Conservation (phyloP, 2,113 vertebrate species). For the Salvelinus alpinus region DNA sequence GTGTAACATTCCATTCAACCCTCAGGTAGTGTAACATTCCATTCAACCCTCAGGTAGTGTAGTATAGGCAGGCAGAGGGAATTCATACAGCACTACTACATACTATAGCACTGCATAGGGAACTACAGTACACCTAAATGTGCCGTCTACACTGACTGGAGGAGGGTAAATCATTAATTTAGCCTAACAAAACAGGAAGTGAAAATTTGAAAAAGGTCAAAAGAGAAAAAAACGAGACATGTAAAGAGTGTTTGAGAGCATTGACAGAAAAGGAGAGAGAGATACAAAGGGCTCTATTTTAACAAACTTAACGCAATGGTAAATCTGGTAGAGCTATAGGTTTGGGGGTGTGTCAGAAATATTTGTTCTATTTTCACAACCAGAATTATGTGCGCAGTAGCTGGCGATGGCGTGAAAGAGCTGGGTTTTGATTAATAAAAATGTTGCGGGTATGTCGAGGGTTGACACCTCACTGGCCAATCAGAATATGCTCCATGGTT, state of each 20-base stretch:
- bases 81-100: not conserved
- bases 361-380: too few relatives aligned
- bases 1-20: too few relatives aligned
- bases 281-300: not conserved
- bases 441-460: too few relatives aligned
- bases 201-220: conserved; percentile 20
- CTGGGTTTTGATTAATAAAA: too few relatives aligned
- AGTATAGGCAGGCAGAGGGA: not conserved
- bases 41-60: conserved; percentile 5
- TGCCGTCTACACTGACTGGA: not conserved
- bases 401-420: too few relatives aligned
- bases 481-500: too few relatives aligned
- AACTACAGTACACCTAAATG: not conserved
- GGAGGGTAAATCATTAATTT: conserved; percentile 16
- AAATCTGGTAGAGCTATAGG: too few relatives aligned
- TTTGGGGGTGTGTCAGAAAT: too few relatives aligned
- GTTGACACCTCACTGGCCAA: too few relatives aligned
- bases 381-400: too few relatives aligned
- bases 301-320: too few relatives aligned
- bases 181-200: conserved; percentile 50
- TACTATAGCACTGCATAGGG: not conserved
- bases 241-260: not conserved
- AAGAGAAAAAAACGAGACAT: not conserved
- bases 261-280: conserved; percentile 7
- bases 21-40: not conserved